Evolutionary conservation across 2,797 vertebrate species (phyloP).

Genomic region (Mormyrus hasselquistii): DNA sequence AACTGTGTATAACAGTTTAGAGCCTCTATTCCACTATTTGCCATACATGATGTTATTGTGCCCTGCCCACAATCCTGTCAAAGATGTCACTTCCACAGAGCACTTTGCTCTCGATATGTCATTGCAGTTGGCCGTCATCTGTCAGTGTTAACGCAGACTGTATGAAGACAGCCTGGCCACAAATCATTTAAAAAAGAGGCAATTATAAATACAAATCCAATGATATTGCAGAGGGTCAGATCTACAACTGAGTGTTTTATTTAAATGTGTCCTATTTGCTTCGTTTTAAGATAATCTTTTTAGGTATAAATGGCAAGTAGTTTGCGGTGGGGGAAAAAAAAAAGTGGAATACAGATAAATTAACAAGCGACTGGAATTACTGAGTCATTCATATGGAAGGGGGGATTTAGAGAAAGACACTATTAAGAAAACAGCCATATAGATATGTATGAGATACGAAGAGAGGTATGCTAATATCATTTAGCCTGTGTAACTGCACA

Average conservation of each 20-base stretch:
- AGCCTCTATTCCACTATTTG: not conserved
- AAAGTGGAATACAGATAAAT: not conserved
- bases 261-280: not conserved
- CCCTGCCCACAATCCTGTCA: not conserved
- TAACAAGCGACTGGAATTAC: not conserved
- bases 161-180: conserved; percentile 54
- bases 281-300: not conserved
- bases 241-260: conserved; percentile 39
- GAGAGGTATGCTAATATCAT: not conserved
- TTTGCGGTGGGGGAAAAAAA: conserved; percentile 31
- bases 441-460: not conserved
- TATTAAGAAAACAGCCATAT: not conserved
- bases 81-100: not conserved
- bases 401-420: not conserved
- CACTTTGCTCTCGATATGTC: conserved; percentile 9
- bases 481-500: not conserved
- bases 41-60: not conserved
- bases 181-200: conserved; percentile 48
- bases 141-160: conserved; percentile 52
- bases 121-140: conserved; percentile 13
- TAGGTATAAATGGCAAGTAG: not conserved
- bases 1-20: not conserved
- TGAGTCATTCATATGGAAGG: not conserved
- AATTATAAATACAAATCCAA: conserved; percentile 65
- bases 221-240: conserved; percentile 48